These are phyloP conservation scores for Gobio gobio DNA, from an alignment of 2,113 vertebrate species.

Conservation along the genomic window DNA sequence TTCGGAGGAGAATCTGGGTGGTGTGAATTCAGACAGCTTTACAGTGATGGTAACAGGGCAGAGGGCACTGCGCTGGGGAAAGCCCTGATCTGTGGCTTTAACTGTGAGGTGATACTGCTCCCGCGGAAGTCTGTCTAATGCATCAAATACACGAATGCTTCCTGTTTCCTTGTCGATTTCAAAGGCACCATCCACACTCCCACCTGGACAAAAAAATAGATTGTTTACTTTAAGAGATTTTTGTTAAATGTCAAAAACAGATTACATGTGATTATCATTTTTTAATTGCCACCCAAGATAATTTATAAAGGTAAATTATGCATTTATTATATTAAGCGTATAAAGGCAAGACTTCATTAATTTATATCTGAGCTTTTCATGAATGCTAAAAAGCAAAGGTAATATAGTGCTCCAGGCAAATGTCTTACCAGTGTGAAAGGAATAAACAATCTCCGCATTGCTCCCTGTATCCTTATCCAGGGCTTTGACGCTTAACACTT, in stretches of 20 bases:
- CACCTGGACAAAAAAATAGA: constrained; percentile 71
- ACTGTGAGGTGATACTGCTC: constrained; percentile 83
- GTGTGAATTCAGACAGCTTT: constrained; percentile 81
- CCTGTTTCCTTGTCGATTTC: constrained; percentile 81
- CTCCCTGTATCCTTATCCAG: constrained; percentile 86
- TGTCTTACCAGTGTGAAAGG: constrained; percentile 86
- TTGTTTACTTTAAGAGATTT: neutral
- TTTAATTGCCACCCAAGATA: neutral
- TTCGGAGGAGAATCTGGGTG: constrained; percentile 82
- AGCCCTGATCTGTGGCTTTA: constrained; percentile 89
- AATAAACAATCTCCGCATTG: constrained; percentile 87
- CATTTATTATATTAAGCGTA: too few relatives aligned
- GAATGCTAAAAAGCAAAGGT: constrained; percentile 8
- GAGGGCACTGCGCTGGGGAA: constrained; percentile 83
- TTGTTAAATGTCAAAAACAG: constrained; percentile 7
- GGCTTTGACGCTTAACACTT: constrained; percentile 87
- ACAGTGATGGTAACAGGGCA: constrained; percentile 80
- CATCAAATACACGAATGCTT: constrained; percentile 81
- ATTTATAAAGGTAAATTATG: neutral
- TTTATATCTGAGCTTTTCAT: neutral
- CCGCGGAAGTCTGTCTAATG: constrained; percentile 75
- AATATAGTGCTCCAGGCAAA: neutral
- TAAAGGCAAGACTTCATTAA: neutral
- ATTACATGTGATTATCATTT: constrained; percentile 3
- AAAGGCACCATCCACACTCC: constrained; percentile 86